Evolutionary conservation across 2,113 vertebrate genomes (phyloP).

Genomic region (Notothenia rossii): DNA sequence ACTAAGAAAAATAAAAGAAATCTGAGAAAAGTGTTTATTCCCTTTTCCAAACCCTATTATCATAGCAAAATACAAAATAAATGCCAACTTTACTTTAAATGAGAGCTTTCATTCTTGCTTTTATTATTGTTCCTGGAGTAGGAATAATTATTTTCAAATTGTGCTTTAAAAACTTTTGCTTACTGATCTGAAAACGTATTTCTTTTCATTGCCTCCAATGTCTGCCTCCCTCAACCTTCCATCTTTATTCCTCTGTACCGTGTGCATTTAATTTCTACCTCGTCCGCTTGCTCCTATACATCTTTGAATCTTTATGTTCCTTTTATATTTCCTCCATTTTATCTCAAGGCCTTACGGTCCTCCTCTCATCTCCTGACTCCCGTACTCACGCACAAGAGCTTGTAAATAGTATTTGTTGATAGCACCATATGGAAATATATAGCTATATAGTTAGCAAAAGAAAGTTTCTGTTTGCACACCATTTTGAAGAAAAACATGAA

Average conservation of each 20-base stretch:
- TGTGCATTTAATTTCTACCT: not conserved
- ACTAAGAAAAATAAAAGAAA: not conserved
- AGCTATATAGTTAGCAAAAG: not conserved
- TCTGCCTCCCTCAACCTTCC: not conserved
- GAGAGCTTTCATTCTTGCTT: no score
- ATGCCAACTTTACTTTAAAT: not conserved
- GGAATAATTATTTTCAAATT: not conserved
- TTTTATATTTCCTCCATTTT: not conserved
- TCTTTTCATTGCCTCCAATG: not conserved
- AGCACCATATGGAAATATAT: not conserved
- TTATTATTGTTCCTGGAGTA: not conserved
- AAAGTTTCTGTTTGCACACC: not conserved
- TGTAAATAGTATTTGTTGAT: slow-evolving; percentile 1
- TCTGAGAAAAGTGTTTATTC: not conserved
- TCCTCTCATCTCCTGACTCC: slow-evolving; percentile 19
- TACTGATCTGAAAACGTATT: not conserved
- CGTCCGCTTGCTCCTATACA: not conserved
- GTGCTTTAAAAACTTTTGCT: not conserved
- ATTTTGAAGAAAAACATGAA: slow-evolving; percentile 10
- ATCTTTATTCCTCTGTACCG: slow-evolving; percentile 3
- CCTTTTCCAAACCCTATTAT: not conserved
- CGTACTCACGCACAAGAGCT: not conserved
- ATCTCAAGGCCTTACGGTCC: slow-evolving; percentile 5
- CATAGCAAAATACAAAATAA: not conserved
- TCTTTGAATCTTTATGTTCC: not conserved